These are phyloP conservation scores for Cyprinodon brontotheroides DNA, from an alignment of 2,113 vertebrate genomes.

Conservation along the genomic window DNA sequence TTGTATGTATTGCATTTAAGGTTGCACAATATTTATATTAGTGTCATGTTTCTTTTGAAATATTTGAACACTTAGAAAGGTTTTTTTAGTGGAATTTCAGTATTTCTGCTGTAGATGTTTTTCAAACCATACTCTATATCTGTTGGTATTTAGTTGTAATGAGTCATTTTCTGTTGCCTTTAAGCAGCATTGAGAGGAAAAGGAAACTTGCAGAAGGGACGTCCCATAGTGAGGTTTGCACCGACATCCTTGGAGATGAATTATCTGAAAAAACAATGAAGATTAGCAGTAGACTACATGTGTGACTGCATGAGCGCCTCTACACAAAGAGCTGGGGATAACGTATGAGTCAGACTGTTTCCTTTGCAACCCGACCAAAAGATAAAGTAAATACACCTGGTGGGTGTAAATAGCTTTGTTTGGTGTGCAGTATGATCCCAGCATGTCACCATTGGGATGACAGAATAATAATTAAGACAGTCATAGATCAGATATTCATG, in stretches of 20 bases:
- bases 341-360: slow-evolving; percentile 13
- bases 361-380: slow-evolving; percentile 16
- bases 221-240: slow-evolving; percentile 1
- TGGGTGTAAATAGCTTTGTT: slow-evolving; percentile 21
- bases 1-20: too few species aligned
- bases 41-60: too few species aligned
- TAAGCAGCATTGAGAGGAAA: not conserved
- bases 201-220: slow-evolving; percentile 7
- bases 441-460: not conserved
- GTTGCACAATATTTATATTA: too few species aligned
- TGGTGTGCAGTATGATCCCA: not conserved
- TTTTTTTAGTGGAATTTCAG: not conserved
- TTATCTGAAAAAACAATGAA: not conserved
- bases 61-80: too few species aligned
- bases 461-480: slow-evolving; percentile 27
- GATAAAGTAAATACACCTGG: slow-evolving; percentile 53
- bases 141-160: not conserved
- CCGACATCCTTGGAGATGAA: not conserved
- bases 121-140: too few species aligned
- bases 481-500: slow-evolving; percentile 20
- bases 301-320: slow-evolving; percentile 7
- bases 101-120: not conserved
- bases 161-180: not conserved
- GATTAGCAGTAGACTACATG: slow-evolving; percentile 3
- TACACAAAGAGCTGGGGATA: slow-evolving; percentile 12